Base-by-base conservation (phyloP, 1,140 invertebrate genomes). In the Maniola jurtina region DNA sequence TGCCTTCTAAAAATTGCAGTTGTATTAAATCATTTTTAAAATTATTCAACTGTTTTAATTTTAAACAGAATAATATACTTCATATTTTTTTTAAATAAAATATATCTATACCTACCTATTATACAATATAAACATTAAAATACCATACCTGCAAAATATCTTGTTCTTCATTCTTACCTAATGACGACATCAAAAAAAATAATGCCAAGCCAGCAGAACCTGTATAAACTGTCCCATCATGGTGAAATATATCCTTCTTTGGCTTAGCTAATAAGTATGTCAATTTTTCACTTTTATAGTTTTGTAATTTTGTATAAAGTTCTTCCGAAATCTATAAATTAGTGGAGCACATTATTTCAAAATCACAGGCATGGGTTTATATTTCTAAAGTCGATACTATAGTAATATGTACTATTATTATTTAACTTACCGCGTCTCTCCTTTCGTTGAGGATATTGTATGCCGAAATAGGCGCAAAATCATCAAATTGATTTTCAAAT, bases 151-250 rank as follows among this genome's bases (percentile, higher is more conserved):
- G 73, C 40, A 86, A 68, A 25, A 59, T 61, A 13, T 84, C 79
- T 33, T 59, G 71, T n/a, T 15, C n/a, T 36, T 80, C 70, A 62
- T 67, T 73, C 58, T 77, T 77, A 13, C 63, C 71, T 2, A 74
- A 13, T 9, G 76, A 63, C 56, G 55, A 62, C 42, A 71, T 74
- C 52, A 86, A 75, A 69, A 86, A 82, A 67, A 75, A 86, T 35
- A 92, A 71, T 50, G 91, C 91, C 42, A 92, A 66, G 34, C 92
- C 92, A 47, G 85, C 72, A 63, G 92, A 92, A 25, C 92, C 92
- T 48, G 92, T 93, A 66, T 92, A 93, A 7, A 93, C 88, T 45
- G 88, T 89, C 68, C 84, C 84, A 83, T 92, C 91, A 77, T 79
- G 42, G 13, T 45, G 69, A 71, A 82, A 86, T 52, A 87, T 78